These are phyloP conservation scores for Drosophila kambysellisi DNA, from an alignment of 2,888 invertebrate genomes.

Conservation along the genomic window DNA sequence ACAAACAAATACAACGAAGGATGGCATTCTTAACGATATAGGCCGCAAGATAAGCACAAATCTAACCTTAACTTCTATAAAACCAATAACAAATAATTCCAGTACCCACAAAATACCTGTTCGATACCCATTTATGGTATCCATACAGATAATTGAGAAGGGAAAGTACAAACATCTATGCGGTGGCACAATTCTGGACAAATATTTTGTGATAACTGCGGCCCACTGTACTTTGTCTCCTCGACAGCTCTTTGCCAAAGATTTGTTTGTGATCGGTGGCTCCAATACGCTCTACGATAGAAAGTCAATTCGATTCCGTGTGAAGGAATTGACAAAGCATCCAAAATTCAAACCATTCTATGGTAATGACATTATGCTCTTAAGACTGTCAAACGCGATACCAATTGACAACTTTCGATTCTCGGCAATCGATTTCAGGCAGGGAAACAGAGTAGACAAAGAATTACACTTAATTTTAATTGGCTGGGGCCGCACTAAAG, in stretches of 20 bases:
- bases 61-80: background rate
- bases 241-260: background rate
- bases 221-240: conserved; percentile 78
- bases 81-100: background rate
- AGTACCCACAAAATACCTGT: background rate
- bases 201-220: conserved; percentile 78
- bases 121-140: conserved; percentile 57
- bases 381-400: conserved; percentile 66
- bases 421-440: conserved; percentile 42
- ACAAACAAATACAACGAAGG: background rate
- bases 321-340: conserved; percentile 65
- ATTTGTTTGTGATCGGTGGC: conserved; percentile 66
- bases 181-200: conserved; percentile 81
- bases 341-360: conserved; percentile 65
- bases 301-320: conserved; percentile 51
- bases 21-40: background rate
- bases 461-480: conserved; percentile 49
- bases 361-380: conserved; percentile 78
- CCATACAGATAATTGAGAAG: conserved; percentile 50
- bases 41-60: background rate
- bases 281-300: conserved; percentile 41
- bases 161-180: conserved; percentile 69
- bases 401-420: conserved; percentile 62
- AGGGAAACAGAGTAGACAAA: conserved; percentile 1
- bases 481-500: conserved; percentile 80